Base-by-base conservation (phyloP, 2,888 invertebrate genomes). In the Drosophila koepferae region DNA sequence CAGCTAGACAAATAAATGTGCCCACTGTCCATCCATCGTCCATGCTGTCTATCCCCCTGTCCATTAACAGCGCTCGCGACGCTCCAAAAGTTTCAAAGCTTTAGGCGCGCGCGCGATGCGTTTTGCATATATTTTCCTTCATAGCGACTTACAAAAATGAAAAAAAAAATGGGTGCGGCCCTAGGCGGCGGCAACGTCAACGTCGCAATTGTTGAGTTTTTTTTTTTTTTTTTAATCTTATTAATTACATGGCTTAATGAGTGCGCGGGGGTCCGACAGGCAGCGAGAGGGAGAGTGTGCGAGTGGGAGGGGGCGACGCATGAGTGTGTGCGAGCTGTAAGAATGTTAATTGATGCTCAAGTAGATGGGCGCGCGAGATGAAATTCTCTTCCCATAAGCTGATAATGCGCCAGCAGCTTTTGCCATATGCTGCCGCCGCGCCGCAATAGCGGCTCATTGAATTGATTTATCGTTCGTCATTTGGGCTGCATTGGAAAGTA, bases 161-260 rank as follows among this genome's bases (percentile, higher is more conserved):
- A 36, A 77, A 23, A 49, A 51, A 51, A 51, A 87, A 72, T 82
- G 85, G 85, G 85, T 90, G 85, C 85, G 85, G 89, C 75, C 77
- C 49, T 58, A 51, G 67, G 41, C 40, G 16, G 40, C 41, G n/a
- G 41, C 41, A 41, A n/a, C 83, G 61, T 49, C 46, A 40, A 44
- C 80, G 64, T 73, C 89, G 76, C 86, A 90, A 89, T 86, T 90
- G 86, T 78, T 86, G 82, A 31, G n/a, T n/a, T n/a, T n/a, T 31
- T 40, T 60, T 79, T 88, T 81, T 86, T 28, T 38, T 59, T 76
- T 89, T 81, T 86, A 90, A 87, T 89, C 90, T 89, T 89, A 90
- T 87, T 87, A 87, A 87, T 87, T 87, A 87, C 86, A 87, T 83
- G 78, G 89, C 56, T 77, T 80, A 86, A 87, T 84, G 82, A 82